Conservation (phyloP, 2,113 vertebrate genomes). For the Mastomys coucha region DNA sequence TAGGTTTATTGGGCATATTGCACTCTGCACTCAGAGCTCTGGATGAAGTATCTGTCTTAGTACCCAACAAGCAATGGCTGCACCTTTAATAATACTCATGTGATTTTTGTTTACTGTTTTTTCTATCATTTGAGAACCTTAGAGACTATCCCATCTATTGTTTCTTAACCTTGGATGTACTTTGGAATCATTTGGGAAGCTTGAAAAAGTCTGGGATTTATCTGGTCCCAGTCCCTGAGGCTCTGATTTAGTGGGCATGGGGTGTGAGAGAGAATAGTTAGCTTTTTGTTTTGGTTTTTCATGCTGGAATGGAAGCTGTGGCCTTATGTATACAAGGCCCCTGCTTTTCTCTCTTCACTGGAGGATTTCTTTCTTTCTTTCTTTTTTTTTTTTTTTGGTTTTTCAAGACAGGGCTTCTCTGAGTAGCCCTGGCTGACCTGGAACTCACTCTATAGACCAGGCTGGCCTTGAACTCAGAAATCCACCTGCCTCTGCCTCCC, state of each 20-base stretch:
- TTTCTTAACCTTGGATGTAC: not conserved
- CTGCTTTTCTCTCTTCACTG: not conserved
- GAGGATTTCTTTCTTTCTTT: not conserved
- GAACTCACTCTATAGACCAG: too few species aligned
- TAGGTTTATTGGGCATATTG: not conserved
- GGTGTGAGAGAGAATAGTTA: not conserved
- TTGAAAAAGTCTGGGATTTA: not conserved
- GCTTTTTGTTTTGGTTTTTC: not conserved
- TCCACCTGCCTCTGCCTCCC: too few species aligned
- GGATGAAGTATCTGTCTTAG: not conserved
- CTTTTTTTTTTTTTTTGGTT: too few species aligned
- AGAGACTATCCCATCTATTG: not conserved
- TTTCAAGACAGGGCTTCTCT: too few species aligned
- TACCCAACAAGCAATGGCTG: not conserved
- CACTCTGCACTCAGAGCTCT: not conserved
- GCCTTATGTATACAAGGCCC: not conserved
- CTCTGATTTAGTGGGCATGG: not conserved
- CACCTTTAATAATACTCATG: not conserved
- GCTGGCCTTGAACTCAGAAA: too few species aligned
- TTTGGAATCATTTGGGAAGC: not conserved
- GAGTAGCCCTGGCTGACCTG: too few species aligned
- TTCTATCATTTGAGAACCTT: not conserved
- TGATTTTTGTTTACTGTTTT: not conserved
- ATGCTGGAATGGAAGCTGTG: not conserved
- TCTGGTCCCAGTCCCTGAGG: not conserved